Evolutionary conservation across 2,888 invertebrate genomes (phyloP), one percentile per base, ranked within the genome.

Genomic region (Lissonota sp.): DNA sequence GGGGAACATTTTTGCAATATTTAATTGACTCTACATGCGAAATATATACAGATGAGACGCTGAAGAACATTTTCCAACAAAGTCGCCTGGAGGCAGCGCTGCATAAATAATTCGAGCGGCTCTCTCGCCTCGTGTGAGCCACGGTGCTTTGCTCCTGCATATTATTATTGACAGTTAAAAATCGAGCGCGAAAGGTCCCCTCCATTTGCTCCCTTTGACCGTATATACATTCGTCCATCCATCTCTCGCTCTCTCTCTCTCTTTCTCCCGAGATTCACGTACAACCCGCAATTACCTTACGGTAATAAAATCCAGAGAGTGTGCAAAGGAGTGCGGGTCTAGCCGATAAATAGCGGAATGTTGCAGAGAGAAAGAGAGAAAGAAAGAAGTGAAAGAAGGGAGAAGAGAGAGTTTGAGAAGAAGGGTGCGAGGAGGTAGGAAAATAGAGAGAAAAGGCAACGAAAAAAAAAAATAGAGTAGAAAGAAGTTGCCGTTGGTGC

Each of bases 341-440:
- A 86, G 85, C 80, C 88, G 86, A 88, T 88, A 87, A 87, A 88
- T 85, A 88, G 87, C 74, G 74, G 79, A 85, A 84, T 85, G 81
- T 82, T 70, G 66, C 55, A 76, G 76, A 84, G 85, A 79, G 86
- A 66, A 42, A 58, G 67, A 64, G 8, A 44, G 37, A 37, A 49
- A 12, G 53, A 57, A 58, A 16, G 63, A 51, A n/a, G 7, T 12
- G 40, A 37, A 67, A 55, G 66, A 60, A 79, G 14, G 57, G 16
- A 44, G 80, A 49, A 62, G 72, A 37, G 39, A 60, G 72, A 76
- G 82, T 70, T 81, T 78, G 82, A 79, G 80, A 87, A 89, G 89
- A 90, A 90, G 90, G 89, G 90, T 88, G 91, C 90, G 26, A 49
- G 49, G 49, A n/a, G 49, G n/a, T 49, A 8, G 49, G 49, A 26